These are phyloP conservation scores for Myiothlypis chrysogaster DNA, from an alignment of 2,797 vertebrate genomes.

Conservation along the genomic window DNA sequence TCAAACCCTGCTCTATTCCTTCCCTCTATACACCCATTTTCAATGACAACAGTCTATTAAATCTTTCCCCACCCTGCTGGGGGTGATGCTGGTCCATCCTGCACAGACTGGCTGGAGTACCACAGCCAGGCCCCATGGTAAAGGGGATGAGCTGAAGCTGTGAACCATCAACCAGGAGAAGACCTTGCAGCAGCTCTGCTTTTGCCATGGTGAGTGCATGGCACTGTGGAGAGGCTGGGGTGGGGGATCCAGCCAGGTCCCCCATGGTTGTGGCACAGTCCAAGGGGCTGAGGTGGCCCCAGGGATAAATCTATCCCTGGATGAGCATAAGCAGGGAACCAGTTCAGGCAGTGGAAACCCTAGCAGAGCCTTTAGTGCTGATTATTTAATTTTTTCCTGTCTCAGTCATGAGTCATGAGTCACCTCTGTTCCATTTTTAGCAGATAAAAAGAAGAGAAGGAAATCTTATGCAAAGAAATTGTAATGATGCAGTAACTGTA, in stretches of 20 bases:
- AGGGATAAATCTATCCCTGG: not conserved
- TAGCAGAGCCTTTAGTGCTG: not conserved
- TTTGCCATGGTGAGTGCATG: conserved; percentile 77
- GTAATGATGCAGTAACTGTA: not conserved
- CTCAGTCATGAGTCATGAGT: not conserved
- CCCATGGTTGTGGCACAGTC: not conserved
- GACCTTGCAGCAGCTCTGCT: conserved; percentile 81
- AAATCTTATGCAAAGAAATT: not conserved
- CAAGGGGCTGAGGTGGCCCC: not conserved
- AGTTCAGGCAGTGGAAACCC: not conserved
- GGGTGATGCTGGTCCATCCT: not conserved
- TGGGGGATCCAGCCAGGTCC: not conserved
- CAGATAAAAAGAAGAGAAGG: not conserved
- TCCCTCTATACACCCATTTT: not conserved
- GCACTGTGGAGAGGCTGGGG: not conserved
- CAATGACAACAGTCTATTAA: not conserved
- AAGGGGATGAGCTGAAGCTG: conserved; percentile 79
- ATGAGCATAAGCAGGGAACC: not conserved
- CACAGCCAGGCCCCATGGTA: conserved; percentile 77
- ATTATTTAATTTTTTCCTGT: not conserved
- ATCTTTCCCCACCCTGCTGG: not conserved
- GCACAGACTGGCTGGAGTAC: conserved; percentile 81
- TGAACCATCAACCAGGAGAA: conserved; percentile 84
- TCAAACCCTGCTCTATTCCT: not conserved
- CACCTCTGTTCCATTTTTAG: not conserved